Conservation (phyloP, 2,797 vertebrate genomes). For the Lepilemur ruficaudatus region DNA sequence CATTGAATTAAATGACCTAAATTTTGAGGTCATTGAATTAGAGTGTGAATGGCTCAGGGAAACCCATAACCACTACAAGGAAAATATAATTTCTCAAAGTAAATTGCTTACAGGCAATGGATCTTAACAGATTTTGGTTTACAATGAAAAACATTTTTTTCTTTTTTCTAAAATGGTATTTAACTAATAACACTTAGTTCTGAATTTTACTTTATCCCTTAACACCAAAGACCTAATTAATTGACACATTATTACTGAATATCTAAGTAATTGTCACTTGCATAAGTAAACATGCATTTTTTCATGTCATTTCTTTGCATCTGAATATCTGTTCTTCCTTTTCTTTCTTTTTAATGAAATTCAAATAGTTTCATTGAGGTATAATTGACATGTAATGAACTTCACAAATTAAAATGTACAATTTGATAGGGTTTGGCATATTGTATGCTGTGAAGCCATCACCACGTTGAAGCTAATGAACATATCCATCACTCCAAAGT, state of each 20-base stretch:
- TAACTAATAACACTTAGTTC: neutral
- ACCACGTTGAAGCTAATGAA: neutral
- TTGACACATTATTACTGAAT: neutral
- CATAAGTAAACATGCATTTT: neutral
- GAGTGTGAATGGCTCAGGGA: neutral
- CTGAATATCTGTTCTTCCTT: neutral
- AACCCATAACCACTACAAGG: neutral
- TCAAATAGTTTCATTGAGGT: neutral
- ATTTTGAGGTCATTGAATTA: neutral
- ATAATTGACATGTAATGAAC: neutral
- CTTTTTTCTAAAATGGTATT: constrained; percentile 2
- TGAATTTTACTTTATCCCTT: neutral
- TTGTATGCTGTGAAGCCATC: neutral
- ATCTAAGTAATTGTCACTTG: neutral
- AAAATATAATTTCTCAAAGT: constrained; percentile 33
- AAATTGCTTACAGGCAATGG: constrained; percentile 22
- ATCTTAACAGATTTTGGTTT: neutral
- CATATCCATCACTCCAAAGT: neutral
- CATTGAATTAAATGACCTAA: neutral
- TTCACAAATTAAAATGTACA: neutral
- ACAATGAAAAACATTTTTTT: neutral
- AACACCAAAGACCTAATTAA: neutral
- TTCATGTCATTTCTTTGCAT: neutral
- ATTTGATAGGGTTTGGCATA: neutral
- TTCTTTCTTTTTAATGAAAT: neutral